Evolutionary conservation across 2,797 vertebrate species (phyloP).

Genomic region (Paedocypris micromegethes): DNA sequence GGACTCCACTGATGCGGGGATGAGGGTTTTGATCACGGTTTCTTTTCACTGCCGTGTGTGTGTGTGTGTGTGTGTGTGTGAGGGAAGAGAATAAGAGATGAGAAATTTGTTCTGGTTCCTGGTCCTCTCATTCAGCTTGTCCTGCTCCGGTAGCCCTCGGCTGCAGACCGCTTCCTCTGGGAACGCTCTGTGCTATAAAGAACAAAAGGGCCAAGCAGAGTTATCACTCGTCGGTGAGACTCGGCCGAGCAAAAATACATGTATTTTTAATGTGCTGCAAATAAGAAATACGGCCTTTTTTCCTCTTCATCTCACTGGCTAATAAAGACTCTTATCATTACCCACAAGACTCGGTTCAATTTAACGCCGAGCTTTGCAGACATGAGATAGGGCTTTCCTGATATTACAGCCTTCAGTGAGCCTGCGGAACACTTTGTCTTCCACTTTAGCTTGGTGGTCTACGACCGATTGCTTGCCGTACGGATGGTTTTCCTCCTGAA

Average conservation of each 20-base stretch:
- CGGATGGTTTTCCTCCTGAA: slow-evolving; percentile 22
- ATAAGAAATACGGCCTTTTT: slow-evolving; percentile 56
- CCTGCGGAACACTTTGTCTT: slow-evolving; percentile 20
- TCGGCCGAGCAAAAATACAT: slow-evolving; percentile 49
- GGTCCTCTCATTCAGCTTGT: slow-evolving; percentile 37
- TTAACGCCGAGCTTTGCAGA: slow-evolving; percentile 46
- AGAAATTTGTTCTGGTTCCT: slow-evolving; percentile 34
- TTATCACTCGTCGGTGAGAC: slow-evolving; percentile 56
- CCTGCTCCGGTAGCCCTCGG: slow-evolving; percentile 24
- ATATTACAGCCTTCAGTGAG: slow-evolving; percentile 49
- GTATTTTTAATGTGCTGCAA: slow-evolving; percentile 66
- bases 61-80: slow-evolving; percentile 9
- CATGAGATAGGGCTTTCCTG: slow-evolving; percentile 38
- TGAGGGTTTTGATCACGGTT: slow-evolving; percentile 42
- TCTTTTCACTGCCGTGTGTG: slow-evolving; percentile 12
- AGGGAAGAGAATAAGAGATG: slow-evolving; percentile 23
- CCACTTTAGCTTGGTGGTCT: slow-evolving; percentile 12
- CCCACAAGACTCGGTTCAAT: slow-evolving; percentile 51
- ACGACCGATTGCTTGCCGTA: slow-evolving; percentile 16
- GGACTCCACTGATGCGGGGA: slow-evolving; percentile 30
- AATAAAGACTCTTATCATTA: slow-evolving; percentile 49
- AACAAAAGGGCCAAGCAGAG: slow-evolving; percentile 59
- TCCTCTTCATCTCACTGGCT: slow-evolving; percentile 41
- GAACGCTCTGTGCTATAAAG: slow-evolving; percentile 63
- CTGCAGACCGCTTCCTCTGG: slow-evolving; percentile 50